Percentiles rank a stretch among this genome's conserved stretches.
Conservation (phyloP, 2,797 vertebrate genomes). For the Trachurus trachurus region DNA sequence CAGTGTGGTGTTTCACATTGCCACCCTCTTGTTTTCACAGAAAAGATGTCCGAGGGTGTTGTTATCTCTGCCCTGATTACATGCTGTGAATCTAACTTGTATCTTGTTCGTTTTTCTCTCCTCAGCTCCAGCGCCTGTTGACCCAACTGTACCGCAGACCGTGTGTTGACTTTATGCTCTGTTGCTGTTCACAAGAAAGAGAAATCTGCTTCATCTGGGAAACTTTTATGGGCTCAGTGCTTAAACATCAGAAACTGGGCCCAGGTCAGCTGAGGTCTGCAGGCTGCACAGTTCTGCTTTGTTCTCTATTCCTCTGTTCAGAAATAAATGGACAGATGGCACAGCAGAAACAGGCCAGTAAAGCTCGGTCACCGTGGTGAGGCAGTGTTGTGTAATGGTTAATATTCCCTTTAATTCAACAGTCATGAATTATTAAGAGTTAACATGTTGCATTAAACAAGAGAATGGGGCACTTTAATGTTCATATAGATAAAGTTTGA, state of each 20-base stretch:
- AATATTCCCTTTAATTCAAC: background rate
- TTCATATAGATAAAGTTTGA: background rate
- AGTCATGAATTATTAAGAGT: conserved; percentile 16
- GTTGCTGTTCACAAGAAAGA: background rate
- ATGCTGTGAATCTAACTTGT: too few relatives aligned
- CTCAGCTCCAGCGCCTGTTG: background rate
- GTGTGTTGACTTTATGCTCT: background rate
- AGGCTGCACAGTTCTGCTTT: conserved; percentile 25
- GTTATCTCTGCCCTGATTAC: background rate
- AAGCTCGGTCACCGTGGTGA: conserved; percentile 5
- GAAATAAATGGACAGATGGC: conserved; percentile 51
- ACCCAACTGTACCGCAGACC: background rate
- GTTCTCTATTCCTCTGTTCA: conserved; percentile 32
- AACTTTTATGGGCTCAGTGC: conserved; percentile 28
- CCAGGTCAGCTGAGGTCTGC: conserved; percentile 16
- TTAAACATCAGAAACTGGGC: conserved; percentile 32
- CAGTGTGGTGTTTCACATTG: too few relatives aligned
- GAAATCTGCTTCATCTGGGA: conserved; percentile 24
- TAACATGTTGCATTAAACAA: conserved; percentile 5
- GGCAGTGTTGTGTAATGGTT: conserved; percentile 14
- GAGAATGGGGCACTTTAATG: background rate
- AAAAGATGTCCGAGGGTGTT: background rate
- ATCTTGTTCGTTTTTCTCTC: background rate
- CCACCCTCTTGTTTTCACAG: too few relatives aligned
- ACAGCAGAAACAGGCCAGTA: conserved; percentile 24